Conservation (phyloP, 2,888 invertebrate genomes). For the Synergus gifuensis region DNA sequence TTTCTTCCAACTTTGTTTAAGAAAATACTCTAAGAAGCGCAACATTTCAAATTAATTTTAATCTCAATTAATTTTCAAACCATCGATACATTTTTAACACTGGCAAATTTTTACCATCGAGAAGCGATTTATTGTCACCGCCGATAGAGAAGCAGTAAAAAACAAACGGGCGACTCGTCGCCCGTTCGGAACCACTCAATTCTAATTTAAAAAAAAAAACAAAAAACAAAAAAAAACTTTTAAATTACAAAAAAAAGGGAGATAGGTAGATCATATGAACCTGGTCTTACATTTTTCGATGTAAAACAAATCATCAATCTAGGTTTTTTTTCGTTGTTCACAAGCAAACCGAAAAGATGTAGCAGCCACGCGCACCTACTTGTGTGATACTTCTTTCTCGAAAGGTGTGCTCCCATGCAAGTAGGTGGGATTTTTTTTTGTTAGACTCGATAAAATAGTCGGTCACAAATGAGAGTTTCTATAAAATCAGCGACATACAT, state of each 20-base stretch:
- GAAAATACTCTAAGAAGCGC: conserved; percentile 2
- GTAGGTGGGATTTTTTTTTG: conserved; percentile 63
- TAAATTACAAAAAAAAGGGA: background rate
- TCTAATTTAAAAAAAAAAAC: background rate
- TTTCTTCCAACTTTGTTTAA: conserved; percentile 30
- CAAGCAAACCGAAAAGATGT: conserved; percentile 69
- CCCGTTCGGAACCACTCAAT: background rate
- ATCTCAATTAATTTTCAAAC: background rate
- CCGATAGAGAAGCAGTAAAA: conserved; percentile 22
- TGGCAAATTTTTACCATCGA: background rate
- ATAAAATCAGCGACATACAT: background rate
- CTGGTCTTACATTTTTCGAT: conserved; percentile 42
- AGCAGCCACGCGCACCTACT: conserved; percentile 72
- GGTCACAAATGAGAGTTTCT: background rate
- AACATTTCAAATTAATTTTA: background rate
- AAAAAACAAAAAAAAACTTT: background rate
- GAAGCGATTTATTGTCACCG: background rate
- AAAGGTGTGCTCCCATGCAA: conserved; percentile 68
- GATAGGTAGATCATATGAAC: background rate
- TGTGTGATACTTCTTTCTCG: conserved; percentile 68
- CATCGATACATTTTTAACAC: background rate
- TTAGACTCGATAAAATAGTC: background rate
- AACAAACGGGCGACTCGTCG: conserved; percentile 5
- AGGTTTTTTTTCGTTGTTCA: conserved; percentile 46
- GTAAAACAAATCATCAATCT: conserved; percentile 47